phyloP scores from a whole-genome alignment of 2,113 vertebrate genomes.

The Microtus montanus region DNA sequence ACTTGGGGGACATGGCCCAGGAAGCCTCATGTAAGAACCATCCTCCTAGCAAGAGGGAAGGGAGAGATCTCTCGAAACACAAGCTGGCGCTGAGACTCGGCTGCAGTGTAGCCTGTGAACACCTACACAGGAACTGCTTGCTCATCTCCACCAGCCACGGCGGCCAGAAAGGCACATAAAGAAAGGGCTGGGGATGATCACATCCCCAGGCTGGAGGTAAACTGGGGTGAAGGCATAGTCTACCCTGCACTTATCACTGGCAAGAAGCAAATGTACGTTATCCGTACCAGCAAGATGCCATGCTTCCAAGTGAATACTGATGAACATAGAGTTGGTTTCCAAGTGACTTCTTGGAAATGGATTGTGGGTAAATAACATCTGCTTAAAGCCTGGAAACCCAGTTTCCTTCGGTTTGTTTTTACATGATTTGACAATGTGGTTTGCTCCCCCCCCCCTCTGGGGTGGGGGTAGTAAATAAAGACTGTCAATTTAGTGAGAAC shows the following conservation, averaged over 20 bases:
- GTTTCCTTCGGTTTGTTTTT: conserved; percentile 69
- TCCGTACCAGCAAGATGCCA: fast-evolving
- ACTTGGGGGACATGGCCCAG: fast-evolving
- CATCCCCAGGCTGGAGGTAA: neutral
- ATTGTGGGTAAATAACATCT: conserved; percentile 44
- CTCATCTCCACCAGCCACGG: neutral
- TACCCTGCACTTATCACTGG: neutral
- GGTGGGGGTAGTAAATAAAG: conserved; percentile 48
- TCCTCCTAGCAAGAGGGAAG: neutral
- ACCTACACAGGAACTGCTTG: neutral
- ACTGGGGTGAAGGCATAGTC: neutral
- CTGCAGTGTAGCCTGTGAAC: neutral
- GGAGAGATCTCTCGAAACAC: neutral
- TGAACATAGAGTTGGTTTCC: conserved; percentile 27
- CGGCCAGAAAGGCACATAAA: neutral
- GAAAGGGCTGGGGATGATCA: too few relatives aligned
- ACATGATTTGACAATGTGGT: conserved; percentile 60
- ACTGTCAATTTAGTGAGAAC: conserved; percentile 16
- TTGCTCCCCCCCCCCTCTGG: conserved; percentile 11
- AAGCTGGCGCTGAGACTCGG: neutral
- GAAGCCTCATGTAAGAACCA: neutral
- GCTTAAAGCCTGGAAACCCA: conserved; percentile 59
- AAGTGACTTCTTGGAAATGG: conserved; percentile 60
- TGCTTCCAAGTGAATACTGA: neutral
- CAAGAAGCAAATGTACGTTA: neutral